Percentiles rank a stretch among this genome's conserved stretches.
Conservation (phyloP, 1,140 invertebrate genomes). For the Druon quercuslanigerum region DNA sequence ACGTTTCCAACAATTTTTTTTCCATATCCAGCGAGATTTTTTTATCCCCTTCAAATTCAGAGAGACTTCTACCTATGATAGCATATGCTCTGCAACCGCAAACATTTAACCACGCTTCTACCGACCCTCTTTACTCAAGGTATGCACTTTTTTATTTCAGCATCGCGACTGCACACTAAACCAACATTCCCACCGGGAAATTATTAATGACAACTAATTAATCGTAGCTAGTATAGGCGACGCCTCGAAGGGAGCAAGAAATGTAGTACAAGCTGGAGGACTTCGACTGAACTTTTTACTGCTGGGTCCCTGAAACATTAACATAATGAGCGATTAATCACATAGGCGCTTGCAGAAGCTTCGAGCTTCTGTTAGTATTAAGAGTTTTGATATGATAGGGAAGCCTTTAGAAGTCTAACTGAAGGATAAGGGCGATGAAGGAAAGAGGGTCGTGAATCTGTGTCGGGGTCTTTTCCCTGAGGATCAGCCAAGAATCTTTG, state of each 20-base stretch:
- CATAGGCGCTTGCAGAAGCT: slow-evolving; percentile 34
- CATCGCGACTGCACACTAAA: slow-evolving; percentile 11
- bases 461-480: slow-evolving; percentile 32
- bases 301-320: slow-evolving; percentile 45
- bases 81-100: slow-evolving; percentile 6
- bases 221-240: slow-evolving; percentile 40
- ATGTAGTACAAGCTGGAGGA: slow-evolving; percentile 34
- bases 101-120: slow-evolving; percentile 21
- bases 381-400: slow-evolving; percentile 32
- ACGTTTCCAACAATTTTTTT: slow-evolving; percentile 6
- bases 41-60: slow-evolving; percentile 10
- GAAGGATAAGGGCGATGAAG: slow-evolving; percentile 39
- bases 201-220: slow-evolving; percentile 52
- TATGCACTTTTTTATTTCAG: slow-evolving; percentile 11
- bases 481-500: slow-evolving; percentile 40
- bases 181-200: slow-evolving; percentile 33
- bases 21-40: slow-evolving; percentile 8
- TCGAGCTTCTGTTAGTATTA: slow-evolving; percentile 18
- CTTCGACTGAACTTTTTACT: slow-evolving; percentile 40
- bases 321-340: slow-evolving; percentile 60
- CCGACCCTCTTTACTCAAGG: slow-evolving; percentile 12
- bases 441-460: slow-evolving; percentile 39
- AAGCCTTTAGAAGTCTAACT: slow-evolving; percentile 35
- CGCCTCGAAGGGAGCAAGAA: slow-evolving; percentile 31
- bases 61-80: neutral